Evolutionary conservation across 2,113 vertebrate genomes (phyloP).

Genomic region (Engraulis encrasicolus): DNA sequence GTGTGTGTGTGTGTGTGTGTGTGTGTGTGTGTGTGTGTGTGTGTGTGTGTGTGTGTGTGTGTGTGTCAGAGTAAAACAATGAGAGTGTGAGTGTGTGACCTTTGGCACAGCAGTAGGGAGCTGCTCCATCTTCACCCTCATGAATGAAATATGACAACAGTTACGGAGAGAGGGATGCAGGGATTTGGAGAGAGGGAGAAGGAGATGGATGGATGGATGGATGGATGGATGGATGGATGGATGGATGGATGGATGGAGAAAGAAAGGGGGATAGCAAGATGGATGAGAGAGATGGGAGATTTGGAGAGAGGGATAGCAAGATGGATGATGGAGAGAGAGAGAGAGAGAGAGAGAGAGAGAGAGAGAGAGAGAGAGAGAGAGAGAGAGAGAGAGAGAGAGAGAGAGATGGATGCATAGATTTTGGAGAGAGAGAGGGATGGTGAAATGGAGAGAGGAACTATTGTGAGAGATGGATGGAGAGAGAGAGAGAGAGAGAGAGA

Average conservation of each 20-base stretch:
- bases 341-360: not conserved
- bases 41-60: too few relatives aligned
- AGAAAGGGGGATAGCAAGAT: too few relatives aligned
- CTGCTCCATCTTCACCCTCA: conserved; percentile 4
- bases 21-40: too few relatives aligned
- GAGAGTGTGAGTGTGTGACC: not conserved
- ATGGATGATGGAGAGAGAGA: too few relatives aligned
- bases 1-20: too few relatives aligned
- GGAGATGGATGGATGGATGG: not conserved
- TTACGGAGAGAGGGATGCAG: not conserved
- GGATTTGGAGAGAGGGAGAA: not conserved
- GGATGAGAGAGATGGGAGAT: too few relatives aligned
- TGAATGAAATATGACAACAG: not conserved
- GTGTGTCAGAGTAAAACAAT: conserved; percentile 11
- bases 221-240: not conserved
- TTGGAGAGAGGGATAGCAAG: not conserved
- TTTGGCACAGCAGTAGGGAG: conserved; percentile 11
- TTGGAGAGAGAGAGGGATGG: too few relatives aligned
- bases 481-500: not conserved
- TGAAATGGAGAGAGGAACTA: too few relatives aligned
- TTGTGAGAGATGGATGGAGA: not conserved
- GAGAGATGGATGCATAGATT: too few relatives aligned
- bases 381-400: not conserved
- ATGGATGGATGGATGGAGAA: too few relatives aligned
- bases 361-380: conserved; percentile 1